These are phyloP conservation scores for Cyanocitta stelleri DNA, from an alignment of 2,113 vertebrate species.

Conservation along the genomic window DNA sequence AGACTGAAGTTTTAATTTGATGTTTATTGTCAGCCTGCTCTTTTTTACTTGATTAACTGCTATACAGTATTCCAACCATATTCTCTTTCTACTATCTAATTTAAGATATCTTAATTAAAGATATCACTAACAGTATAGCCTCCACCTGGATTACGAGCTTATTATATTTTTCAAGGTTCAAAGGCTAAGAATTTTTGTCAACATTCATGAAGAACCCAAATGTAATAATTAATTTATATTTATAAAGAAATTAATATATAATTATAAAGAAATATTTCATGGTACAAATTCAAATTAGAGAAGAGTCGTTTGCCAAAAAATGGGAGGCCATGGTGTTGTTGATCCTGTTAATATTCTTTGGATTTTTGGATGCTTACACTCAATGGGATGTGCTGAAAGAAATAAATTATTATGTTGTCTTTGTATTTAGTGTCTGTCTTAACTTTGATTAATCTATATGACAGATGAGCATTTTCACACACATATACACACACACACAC, in stretches of 20 bases:
- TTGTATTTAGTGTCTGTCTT: neutral
- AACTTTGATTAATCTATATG: neutral
- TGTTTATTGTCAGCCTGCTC: neutral
- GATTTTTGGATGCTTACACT: neutral
- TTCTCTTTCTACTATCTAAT: neutral
- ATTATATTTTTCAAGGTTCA: neutral
- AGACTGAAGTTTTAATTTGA: neutral
- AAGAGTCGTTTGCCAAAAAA: neutral
- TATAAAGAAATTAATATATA: neutral
- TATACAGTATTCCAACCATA: neutral
- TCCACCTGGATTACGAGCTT: neutral
- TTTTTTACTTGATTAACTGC: neutral
- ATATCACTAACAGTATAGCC: neutral
- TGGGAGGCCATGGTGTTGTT: neutral
- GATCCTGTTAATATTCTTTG: neutral
- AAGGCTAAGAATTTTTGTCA: neutral
- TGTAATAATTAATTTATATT: neutral
- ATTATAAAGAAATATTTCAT: neutral
- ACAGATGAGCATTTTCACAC: neutral
- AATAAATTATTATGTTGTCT: neutral
- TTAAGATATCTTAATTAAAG: neutral
- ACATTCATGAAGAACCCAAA: neutral
- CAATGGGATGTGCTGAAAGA: rapidly evolving
- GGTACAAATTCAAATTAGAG: neutral
- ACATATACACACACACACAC: neutral